These are phyloP conservation scores for Triplophysa siluroides DNA, from an alignment of 2,113 vertebrate genomes.

Conservation along the genomic window DNA sequence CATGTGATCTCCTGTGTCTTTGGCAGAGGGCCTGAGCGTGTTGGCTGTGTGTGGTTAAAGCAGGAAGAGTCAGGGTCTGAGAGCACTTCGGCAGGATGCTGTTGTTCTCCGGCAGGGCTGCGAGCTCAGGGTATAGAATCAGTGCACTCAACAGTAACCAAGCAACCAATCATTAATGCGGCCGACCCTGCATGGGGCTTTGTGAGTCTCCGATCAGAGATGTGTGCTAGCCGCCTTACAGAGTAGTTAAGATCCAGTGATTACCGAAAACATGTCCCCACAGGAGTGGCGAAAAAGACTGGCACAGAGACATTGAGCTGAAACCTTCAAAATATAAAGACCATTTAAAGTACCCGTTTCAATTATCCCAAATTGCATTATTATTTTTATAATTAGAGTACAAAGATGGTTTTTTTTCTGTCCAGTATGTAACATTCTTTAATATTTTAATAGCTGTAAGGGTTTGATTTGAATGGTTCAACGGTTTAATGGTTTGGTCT, in stretches of 20 bases:
- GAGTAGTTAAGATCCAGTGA: conserved; percentile 47
- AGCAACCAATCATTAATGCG: conserved; percentile 59
- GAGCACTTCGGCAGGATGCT: conserved; percentile 27
- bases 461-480: conserved; percentile 33
- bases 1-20: not conserved
- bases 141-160: conserved; percentile 55
- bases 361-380: not conserved
- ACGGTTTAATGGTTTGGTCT: conserved; percentile 12
- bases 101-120: conserved; percentile 14
- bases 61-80: conserved; percentile 30
- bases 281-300: conserved; percentile 34
- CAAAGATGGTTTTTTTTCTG: not conserved
- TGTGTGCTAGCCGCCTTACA: conserved; percentile 37
- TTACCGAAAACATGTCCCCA: conserved; percentile 55
- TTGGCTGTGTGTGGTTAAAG: conserved; percentile 29
- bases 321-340: not conserved
- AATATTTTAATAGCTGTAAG: conserved; percentile 24
- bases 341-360: not conserved
- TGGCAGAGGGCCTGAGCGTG: not conserved
- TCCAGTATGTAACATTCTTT: conserved; percentile 26
- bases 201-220: conserved; percentile 48
- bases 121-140: conserved; percentile 8
- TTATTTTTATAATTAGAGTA: not conserved
- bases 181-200: conserved; percentile 34
- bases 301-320: conserved; percentile 17